Percentiles rank a stretch among this genome's conserved stretches.
Conservation (phyloP, 2,113 vertebrate species). For the Miniopterus natalensis region DNA sequence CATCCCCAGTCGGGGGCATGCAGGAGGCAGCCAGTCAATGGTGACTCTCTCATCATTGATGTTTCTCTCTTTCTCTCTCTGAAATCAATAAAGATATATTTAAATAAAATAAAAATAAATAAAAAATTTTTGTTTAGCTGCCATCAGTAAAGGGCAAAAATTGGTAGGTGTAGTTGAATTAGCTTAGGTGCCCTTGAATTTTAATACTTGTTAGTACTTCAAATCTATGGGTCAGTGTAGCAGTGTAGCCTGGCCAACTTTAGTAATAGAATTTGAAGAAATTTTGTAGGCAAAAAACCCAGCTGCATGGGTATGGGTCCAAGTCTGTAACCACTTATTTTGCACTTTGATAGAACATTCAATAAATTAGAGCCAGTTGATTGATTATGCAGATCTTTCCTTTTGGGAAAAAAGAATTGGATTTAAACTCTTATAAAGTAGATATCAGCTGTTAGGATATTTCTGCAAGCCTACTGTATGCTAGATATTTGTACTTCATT, state of each 20-base stretch:
- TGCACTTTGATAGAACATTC: neutral
- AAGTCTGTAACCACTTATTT: neutral
- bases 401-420: neutral
- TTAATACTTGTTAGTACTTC: neutral
- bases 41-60: too few relatives aligned
- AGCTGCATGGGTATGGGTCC: neutral
- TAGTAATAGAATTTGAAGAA: slow-evolving; percentile 36
- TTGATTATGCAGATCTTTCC: neutral
- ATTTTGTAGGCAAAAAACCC: neutral
- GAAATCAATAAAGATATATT: too few relatives aligned
- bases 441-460: neutral
- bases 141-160: neutral
- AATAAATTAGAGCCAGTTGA: neutral
- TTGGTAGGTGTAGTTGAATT: slow-evolving; percentile 29
- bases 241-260: neutral
- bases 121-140: neutral
- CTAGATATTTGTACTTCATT: slow-evolving; percentile 8
- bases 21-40: too few relatives aligned
- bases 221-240: neutral
- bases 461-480: neutral
- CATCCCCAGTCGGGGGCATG: too few relatives aligned
- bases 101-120: too few relatives aligned
- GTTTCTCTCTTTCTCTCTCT: too few relatives aligned
- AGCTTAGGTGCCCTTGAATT: neutral
- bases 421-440: slow-evolving; percentile 50